A percentile compares a stretch with the other conserved stretches of the same genome.
Conservation (phyloP, 2,113 vertebrate species). For the Pampusana beccarii region DNA sequence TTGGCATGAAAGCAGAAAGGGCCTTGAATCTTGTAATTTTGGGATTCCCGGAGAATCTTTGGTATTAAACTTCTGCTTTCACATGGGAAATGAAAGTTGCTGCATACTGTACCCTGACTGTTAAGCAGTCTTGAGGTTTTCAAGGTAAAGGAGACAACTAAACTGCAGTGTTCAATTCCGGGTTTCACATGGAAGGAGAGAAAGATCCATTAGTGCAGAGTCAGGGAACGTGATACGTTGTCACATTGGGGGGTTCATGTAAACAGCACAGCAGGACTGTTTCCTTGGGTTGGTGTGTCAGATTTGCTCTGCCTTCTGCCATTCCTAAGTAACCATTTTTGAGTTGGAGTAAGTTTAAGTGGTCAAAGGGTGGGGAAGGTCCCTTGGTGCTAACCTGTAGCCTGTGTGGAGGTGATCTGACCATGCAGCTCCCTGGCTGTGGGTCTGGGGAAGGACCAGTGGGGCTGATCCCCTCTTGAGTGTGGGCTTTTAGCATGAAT, state of each 20-base stretch:
- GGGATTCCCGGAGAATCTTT: background rate
- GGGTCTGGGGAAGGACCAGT: background rate
- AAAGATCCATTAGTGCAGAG: background rate
- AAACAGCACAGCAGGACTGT: background rate
- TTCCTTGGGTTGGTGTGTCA: background rate
- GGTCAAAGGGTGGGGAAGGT: background rate
- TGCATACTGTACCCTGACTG: background rate
- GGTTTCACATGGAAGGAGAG: background rate
- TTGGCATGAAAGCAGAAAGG: background rate
- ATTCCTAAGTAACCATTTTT: background rate
- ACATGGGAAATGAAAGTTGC: rapidly evolving
- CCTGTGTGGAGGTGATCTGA: background rate
- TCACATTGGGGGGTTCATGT: rapidly evolving
- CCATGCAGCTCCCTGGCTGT: rapidly evolving
- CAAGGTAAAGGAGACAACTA: background rate
- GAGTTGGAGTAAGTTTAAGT: background rate
- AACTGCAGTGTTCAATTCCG: background rate
- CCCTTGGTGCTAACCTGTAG: background rate
- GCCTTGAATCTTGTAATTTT: background rate
- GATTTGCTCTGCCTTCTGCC: background rate
- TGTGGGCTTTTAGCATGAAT: background rate
- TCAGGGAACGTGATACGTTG: background rate
- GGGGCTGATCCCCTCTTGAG: background rate
- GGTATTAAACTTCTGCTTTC: background rate
- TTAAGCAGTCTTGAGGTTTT: background rate